phyloP scores from a whole-genome alignment of 2,888 invertebrate species.

The Myopa testacea region DNA sequence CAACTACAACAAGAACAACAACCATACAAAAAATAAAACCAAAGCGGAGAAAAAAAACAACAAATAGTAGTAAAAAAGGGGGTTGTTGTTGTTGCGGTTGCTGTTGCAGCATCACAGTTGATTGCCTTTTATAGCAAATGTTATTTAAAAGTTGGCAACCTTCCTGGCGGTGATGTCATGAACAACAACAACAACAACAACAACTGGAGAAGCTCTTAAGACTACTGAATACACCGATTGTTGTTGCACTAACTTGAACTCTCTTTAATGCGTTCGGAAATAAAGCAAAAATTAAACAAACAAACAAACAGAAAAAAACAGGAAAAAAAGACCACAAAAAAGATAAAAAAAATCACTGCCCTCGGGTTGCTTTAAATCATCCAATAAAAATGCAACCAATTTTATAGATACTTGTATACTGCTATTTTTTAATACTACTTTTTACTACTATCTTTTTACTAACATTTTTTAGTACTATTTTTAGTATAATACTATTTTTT shows the following conservation, averaged over 20 bases:
- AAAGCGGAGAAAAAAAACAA: not conserved
- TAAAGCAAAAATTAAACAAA: not conserved
- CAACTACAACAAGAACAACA: not conserved
- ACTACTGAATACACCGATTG: not conserved
- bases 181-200: slow-evolving; percentile 7
- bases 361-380: slow-evolving; percentile 25
- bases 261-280: slow-evolving; percentile 6
- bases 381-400: slow-evolving; percentile 5
- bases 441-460: not conserved
- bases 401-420: not conserved
- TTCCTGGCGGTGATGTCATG: not conserved
- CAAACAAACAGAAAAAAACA: not conserved
- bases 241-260: not conserved
- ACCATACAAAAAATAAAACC: not conserved
- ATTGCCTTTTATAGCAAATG: slow-evolving; percentile 18
- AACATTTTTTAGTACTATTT: not conserved
- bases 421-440: not conserved
- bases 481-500: not conserved
- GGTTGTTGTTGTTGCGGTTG: no score
- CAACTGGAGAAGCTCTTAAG: not conserved
- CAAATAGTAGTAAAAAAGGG: not conserved
- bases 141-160: slow-evolving; percentile 11
- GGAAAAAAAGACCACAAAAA: not conserved
- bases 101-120: not conserved
- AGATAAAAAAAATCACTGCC: not conserved